These are phyloP conservation scores for Rhineura floridana DNA, from an alignment of 2,113 vertebrate genomes.

Conservation along the genomic window DNA sequence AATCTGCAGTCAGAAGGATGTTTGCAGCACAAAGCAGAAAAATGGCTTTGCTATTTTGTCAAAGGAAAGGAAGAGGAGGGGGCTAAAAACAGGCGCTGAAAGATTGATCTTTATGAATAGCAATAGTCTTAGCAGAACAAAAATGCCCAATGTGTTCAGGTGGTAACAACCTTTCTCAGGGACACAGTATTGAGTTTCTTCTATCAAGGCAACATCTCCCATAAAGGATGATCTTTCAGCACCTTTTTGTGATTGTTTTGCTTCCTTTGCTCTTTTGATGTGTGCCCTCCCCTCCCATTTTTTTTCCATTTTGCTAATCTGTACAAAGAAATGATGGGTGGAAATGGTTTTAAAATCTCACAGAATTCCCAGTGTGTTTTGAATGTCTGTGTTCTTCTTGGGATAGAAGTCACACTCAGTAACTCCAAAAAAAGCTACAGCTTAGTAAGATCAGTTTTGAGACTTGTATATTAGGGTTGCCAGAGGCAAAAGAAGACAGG, in stretches of 20 bases:
- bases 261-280: neutral
- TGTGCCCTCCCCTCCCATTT: neutral
- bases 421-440: neutral
- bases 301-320: neutral
- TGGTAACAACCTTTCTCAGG: neutral
- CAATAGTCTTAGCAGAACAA: neutral
- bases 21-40: neutral
- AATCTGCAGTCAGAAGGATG: neutral
- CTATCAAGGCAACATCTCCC: neutral
- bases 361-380: neutral
- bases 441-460: neutral
- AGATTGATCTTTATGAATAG: neutral
- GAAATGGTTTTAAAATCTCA: neutral
- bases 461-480: too few relatives aligned
- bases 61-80: neutral
- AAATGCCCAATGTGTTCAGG: neutral
- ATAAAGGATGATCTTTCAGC: too few relatives aligned
- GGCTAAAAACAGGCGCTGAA: neutral
- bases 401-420: neutral
- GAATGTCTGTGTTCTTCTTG: neutral
- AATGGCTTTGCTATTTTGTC: neutral
- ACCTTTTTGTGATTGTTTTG: neutral
- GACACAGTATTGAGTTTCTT: neutral
- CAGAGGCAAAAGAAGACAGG: too few relatives aligned
- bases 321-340: neutral